Evolutionary conservation across 2,113 vertebrate genomes (phyloP).

Genomic region (Paedocypris sp.): DNA sequence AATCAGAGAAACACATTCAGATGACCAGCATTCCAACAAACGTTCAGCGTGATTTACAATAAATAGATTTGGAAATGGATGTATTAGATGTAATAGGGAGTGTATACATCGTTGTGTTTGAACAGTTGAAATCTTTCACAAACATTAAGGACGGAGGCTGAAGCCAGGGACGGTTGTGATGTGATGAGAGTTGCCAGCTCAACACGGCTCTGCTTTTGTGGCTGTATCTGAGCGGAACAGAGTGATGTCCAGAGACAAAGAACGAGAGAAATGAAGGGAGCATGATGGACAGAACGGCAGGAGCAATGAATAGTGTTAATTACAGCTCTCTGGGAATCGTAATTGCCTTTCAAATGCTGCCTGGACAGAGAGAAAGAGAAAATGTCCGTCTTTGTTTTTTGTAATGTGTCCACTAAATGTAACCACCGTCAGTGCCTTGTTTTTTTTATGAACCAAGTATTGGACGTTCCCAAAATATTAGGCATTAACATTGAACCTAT

Average conservation of each 20-base stretch:
- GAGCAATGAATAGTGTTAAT: slow-evolving; percentile 16
- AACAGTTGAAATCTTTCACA: too few species aligned
- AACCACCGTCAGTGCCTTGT: slow-evolving; percentile 18
- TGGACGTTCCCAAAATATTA: too few species aligned
- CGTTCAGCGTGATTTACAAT: too few species aligned
- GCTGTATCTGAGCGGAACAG: slow-evolving; percentile 6
- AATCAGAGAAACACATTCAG: too few species aligned
- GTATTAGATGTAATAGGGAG: too few species aligned
- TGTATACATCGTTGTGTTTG: too few species aligned
- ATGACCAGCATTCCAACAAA: too few species aligned
- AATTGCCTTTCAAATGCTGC: slow-evolving; percentile 35
- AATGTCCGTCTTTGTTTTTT: background rate
- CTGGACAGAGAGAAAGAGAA: background rate
- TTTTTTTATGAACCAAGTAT: too few species aligned
- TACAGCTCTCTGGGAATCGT: slow-evolving; percentile 29
- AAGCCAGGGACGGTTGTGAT: background rate
- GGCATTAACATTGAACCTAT: too few species aligned
- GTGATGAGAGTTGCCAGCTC: slow-evolving; percentile 6
- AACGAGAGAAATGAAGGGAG: background rate
- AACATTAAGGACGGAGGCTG: too few species aligned
- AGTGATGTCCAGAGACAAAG: too few species aligned
- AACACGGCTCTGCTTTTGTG: slow-evolving; percentile 2
- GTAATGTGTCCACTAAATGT: slow-evolving; percentile 16
- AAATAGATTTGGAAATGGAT: too few species aligned
- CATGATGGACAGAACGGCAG: background rate